A percentile compares a stretch with the other conserved stretches of the same genome.
phyloP scores from a whole-genome alignment of 2,797 vertebrate genomes.

The Smutsia temminckii region DNA sequence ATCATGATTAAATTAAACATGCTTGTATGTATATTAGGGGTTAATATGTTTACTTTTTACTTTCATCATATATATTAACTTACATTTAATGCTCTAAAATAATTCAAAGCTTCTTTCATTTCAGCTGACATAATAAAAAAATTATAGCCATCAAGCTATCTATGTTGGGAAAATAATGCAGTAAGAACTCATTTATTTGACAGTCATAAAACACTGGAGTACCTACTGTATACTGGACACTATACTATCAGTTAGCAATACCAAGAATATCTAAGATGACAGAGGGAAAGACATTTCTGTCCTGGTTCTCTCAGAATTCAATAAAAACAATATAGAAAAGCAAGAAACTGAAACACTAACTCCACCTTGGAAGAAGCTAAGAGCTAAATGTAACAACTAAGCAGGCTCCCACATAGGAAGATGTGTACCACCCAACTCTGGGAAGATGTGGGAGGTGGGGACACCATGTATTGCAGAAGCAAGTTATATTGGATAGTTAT shows the following conservation, averaged over 20 bases:
- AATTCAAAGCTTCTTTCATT: constrained; percentile 15
- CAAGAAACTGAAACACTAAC: neutral
- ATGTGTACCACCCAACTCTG: neutral
- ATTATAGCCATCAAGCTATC: neutral
- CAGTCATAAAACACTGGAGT: neutral
- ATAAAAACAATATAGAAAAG: neutral
- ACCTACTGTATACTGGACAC: neutral
- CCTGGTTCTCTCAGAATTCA: neutral
- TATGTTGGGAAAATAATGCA: neutral
- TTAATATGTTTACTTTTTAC: neutral
- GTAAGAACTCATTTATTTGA: neutral
- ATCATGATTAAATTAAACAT: neutral
- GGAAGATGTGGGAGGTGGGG: neutral
- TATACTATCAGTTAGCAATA: neutral
- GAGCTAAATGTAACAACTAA: neutral
- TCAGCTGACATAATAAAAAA: neutral
- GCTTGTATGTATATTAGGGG: neutral
- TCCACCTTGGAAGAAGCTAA: neutral
- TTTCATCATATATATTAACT: neutral
- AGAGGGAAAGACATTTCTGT: neutral
- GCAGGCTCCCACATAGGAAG: neutral
- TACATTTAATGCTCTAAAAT: constrained; percentile 32
- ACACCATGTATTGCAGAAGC: neutral
- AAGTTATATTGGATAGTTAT: neutral
- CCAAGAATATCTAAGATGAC: neutral